Evolutionary conservation across 2,113 vertebrate genomes (phyloP), one percentile per base, ranked within the genome.

Genomic region (Polypterus bichir): DNA sequence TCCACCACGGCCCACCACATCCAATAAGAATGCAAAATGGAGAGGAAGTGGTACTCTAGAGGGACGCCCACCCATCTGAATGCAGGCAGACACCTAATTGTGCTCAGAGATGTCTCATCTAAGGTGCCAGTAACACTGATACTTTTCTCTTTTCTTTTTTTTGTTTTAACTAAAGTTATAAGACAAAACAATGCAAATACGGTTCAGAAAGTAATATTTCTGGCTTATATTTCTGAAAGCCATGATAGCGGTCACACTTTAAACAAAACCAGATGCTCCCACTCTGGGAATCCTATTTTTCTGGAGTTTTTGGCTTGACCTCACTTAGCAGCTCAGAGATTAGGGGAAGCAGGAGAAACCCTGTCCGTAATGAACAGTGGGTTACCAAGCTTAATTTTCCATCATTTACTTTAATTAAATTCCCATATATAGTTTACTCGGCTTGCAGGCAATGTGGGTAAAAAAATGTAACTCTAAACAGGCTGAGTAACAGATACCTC

Each of bases 181-280:
- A 55, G 54, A 5, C 10, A 10, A 58, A 11, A 58, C 56, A 58
- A 45, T 58, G 56, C 46, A 58, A 44, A 44, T 58, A 58, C 46
- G n/a, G 46, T 45, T 45, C 4, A 58, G 56, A 58, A 8, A 45
- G n/a, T 6, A 44, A 58, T 58, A 58, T 58, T 45, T 58, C 27
- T 45, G 27, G 56, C 56, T 9, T 58, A 9, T 45, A 44, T 45
- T 27, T 45, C n/a, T 58, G 56, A 45, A 58, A 58, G 46, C 44
- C 56, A 45, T 3, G 56, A 58, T 45, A 58, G 56, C 56, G 4
- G 56, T 58, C 56, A 58, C 4, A 58, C 27, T 58, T 45, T 58
- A 58, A 58, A 46, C 56, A 58, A 44, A 11, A 58, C 56, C 56
- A 58, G 56, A 58, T 58, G 56, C 56, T 58, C 9, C 4, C 5